phyloP scores from a whole-genome alignment of 2,797 vertebrate genomes.

The Gallinago stenura region DNA sequence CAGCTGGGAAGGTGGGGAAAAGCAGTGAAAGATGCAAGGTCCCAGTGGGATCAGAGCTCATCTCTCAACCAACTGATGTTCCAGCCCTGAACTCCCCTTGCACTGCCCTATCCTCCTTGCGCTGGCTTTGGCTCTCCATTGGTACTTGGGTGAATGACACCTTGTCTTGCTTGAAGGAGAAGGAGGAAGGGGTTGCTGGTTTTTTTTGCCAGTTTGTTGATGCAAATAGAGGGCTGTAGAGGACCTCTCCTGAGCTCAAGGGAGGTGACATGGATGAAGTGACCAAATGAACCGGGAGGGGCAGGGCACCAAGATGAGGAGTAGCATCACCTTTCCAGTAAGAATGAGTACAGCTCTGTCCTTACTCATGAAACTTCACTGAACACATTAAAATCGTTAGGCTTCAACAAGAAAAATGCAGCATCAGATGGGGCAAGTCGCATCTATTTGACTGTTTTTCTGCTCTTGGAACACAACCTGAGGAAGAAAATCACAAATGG shows the following conservation, averaged over 20 bases:
- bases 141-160: rapidly evolving
- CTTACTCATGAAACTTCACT: neutral
- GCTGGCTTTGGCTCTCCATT: neutral
- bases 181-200: neutral
- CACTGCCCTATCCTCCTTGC: neutral
- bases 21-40: neutral
- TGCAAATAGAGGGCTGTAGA: neutral
- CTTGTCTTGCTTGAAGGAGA: neutral
- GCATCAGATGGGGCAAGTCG: neutral
- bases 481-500: neutral
- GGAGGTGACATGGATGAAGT: neutral
- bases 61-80: rapidly evolving
- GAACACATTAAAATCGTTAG: neutral
- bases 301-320: rapidly evolving
- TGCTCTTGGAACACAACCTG: neutral
- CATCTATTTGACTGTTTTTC: neutral
- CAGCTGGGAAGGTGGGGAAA: neutral
- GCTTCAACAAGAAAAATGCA: neutral
- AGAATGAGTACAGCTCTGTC: neutral
- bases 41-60: neutral
- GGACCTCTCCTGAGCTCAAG: neutral
- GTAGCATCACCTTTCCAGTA: neutral
- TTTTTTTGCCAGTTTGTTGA: neutral
- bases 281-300: neutral
- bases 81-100: neutral